phyloP scores from a whole-genome alignment of 2,797 vertebrate species.

The Enteromius argenteus region DNA sequence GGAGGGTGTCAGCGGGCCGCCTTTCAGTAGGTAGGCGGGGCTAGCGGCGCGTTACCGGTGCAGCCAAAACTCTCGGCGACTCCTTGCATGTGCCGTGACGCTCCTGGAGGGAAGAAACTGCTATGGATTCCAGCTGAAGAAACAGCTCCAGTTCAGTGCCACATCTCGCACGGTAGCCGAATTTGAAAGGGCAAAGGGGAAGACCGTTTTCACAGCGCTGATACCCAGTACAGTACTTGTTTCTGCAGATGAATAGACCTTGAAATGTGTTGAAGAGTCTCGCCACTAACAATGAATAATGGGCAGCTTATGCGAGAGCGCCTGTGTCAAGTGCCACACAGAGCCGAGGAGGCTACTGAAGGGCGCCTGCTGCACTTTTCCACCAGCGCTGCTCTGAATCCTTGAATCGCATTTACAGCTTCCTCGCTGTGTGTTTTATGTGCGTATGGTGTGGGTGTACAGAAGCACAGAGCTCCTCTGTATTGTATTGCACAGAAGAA shows the following conservation, averaged over 20 bases:
- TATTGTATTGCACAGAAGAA: constrained; percentile 79
- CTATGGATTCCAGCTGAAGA: constrained; percentile 64
- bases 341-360: constrained; percentile 74
- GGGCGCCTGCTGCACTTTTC: constrained; percentile 75
- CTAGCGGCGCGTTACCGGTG: constrained; percentile 28
- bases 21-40: constrained; percentile 40
- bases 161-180: neutral
- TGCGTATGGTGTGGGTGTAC: constrained; percentile 66
- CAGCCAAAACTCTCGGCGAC: neutral
- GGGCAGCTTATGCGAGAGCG: constrained; percentile 75
- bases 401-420: constrained; percentile 73
- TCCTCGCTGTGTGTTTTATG: constrained; percentile 41
- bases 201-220: neutral
- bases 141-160: constrained; percentile 48
- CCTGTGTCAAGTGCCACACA: constrained; percentile 71
- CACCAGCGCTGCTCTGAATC: constrained; percentile 57
- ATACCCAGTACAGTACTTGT: constrained; percentile 16
- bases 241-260: constrained; percentile 71
- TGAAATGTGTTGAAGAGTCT: constrained; percentile 73
- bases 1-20: constrained; percentile 58
- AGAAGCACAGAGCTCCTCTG: constrained; percentile 73
- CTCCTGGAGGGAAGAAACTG: constrained; percentile 38
- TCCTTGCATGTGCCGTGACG: constrained; percentile 38
- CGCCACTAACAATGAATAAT: constrained; percentile 77
- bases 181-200: constrained; percentile 2